Evolutionary conservation across 2,797 vertebrate species (phyloP), one percentile per base, ranked within the genome.

Genomic region (Mycteria americana): DNA sequence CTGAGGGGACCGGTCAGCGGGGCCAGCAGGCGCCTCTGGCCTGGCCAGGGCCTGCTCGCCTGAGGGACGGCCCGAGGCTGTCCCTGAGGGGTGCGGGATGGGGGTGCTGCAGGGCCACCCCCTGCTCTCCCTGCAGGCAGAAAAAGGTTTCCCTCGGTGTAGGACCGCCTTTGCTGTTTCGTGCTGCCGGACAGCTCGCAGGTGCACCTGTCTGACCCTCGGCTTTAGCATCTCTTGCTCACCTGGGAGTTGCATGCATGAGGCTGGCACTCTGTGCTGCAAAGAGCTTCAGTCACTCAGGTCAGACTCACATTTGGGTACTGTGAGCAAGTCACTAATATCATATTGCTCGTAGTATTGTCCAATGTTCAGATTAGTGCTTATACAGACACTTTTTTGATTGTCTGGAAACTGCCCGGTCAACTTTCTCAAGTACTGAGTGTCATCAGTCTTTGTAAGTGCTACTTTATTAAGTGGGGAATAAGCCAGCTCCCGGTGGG

Each of bases 201-300:
- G 24, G 19, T 41, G 77, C 53, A 0, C 11, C 45, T 4, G 18
- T 1, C 37, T 11, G 46, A 50, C 28, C 18, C 22, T 6, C n/a
- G 4, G 67, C 35, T 7, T 13, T 6, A 2, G 56, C 78, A 9
- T 17, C 35, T 48, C 12, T 16, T 7, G 30, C 27, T 60, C 35
- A 0, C 23, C 22, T 10, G 31, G 41, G 39, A 4, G 45, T 1
- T 45, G 50, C 25, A 0, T 0, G 68, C 1, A 0, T 13, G 11
- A 54, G 60, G 37, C 25, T 6, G 79, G 41, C 46, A 33, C 80
- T 27, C 17, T 4, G n/a, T 11, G 45, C 69, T 19, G 51, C 37
- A 3, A 3, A 15, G 56, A 7, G 60, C 35, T 28, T 11, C 30
- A 2, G n/a, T 30, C 9, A 0, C 2, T 50, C 10, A 0, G 9